Evolutionary conservation across 2,797 vertebrate species (phyloP), one percentile per base, ranked within the genome.

Genomic region (Myotis findleyi): DNA sequence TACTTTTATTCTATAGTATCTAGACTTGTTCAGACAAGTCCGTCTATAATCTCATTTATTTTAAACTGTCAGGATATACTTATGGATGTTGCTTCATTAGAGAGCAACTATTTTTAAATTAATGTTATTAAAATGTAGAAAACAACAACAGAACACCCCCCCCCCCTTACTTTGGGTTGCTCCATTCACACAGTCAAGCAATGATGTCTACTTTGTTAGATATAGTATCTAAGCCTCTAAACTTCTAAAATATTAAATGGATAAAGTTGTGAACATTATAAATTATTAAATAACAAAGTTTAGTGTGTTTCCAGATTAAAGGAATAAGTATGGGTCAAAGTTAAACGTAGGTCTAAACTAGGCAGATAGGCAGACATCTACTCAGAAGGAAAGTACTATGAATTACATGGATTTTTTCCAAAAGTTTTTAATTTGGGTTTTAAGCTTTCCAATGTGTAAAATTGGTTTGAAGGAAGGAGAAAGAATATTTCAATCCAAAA

Each of bases 401-500:
- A 92, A 69, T 57, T 82, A 57, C 25, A 71, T 14, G 16, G 59
- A 77, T 84, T 57, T 92, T 93, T 64, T 71, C 59, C 71, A 57
- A 47, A 73, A 38, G 51, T 49, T 47, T 95, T 93, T 73, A 73
- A 85, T 81, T 66, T 90, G 73, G 51, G 38, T n/a, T 97, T 95
- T 92, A 73, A 83, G 59, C n/a, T 92, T n/a, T 72, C 49, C 44
- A 76, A 13, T 75, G 33, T 59, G 2, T 79, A 73, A 90, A 75
- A 86, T 0, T 57, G 7, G 51, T 44, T 53, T 77, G 20, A 77
- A 38, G 4, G 47, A 88, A 59, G 53, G 59, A 84, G 47, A 84
- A 92, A 87, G 55, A 25, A 47, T 59, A 76, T 23, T 84, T 71
- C n/a, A 81, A 87, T 73, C 36, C 36, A 71, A 85, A 90, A 79